phyloP scores from a whole-genome alignment of 2,113 vertebrate species.

The Melospiza melodia region DNA sequence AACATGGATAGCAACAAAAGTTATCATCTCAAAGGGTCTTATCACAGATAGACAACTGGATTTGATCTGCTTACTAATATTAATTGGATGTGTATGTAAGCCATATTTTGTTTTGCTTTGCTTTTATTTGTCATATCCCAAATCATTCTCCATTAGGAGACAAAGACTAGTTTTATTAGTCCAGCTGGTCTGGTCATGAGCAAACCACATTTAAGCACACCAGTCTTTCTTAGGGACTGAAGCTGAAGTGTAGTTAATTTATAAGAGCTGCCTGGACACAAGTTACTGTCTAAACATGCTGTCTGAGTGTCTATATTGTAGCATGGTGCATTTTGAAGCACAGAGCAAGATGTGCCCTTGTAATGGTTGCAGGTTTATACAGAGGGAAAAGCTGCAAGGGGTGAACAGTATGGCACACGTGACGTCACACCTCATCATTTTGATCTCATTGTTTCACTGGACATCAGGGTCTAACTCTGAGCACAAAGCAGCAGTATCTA shows the following conservation, averaged over 20 bases:
- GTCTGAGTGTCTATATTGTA: neutral
- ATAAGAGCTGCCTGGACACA: neutral
- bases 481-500: neutral
- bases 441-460: neutral
- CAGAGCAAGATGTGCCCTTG: neutral
- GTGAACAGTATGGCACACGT: neutral
- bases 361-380: neutral
- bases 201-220: neutral
- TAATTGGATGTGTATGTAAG: neutral
- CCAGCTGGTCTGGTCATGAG: neutral
- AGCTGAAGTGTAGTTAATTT: neutral
- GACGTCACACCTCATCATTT: neutral
- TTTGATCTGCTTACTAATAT: neutral
- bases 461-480: neutral
- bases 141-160: neutral
- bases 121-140: neutral
- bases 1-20: neutral
- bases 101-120: neutral
- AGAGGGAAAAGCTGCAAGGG: neutral
- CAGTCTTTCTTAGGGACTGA: neutral
- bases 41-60: neutral
- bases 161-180: neutral
- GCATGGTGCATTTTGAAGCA: neutral
- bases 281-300: neutral
- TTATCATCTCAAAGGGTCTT: neutral